Conservation (phyloP, 2,113 vertebrate species). For the Hyaena hyaena region DNA sequence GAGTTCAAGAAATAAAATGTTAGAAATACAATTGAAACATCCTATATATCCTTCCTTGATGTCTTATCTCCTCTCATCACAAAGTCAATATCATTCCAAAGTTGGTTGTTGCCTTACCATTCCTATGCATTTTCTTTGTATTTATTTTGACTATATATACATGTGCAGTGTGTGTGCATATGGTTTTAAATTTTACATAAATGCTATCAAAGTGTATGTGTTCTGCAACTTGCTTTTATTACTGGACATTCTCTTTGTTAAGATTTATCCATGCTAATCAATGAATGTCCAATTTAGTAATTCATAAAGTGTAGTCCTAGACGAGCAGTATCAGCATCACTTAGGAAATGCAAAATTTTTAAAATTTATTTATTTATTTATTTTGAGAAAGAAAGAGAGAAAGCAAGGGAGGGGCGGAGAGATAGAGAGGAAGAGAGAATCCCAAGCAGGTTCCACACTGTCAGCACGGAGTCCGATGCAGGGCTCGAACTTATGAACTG, state of each 20-base stretch:
- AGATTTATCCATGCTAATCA: neutral
- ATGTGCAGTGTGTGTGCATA: neutral
- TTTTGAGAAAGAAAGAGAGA: too few species aligned
- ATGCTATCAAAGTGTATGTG: neutral
- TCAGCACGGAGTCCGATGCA: too few species aligned
- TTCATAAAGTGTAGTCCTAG: neutral
- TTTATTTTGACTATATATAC: neutral
- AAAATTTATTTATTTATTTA: too few species aligned
- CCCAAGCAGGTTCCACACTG: too few species aligned
- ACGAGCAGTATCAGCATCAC: neutral
- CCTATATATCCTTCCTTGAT: neutral
- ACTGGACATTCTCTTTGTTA: neutral
- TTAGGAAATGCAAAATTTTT: neutral
- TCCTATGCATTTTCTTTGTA: neutral
- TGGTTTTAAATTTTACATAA: conserved; percentile 22
- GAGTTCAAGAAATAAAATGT: neutral
- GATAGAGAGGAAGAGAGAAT: too few species aligned
- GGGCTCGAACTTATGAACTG: too few species aligned
- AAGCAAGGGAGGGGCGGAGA: too few species aligned
- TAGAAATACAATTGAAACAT: neutral
- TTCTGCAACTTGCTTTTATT: neutral
- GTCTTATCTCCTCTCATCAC: neutral
- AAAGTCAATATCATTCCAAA: neutral
- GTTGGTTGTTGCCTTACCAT: neutral
- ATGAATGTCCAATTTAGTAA: neutral